phyloP scores from a whole-genome alignment of 2,888 invertebrate species.

The Meloe dianella region DNA sequence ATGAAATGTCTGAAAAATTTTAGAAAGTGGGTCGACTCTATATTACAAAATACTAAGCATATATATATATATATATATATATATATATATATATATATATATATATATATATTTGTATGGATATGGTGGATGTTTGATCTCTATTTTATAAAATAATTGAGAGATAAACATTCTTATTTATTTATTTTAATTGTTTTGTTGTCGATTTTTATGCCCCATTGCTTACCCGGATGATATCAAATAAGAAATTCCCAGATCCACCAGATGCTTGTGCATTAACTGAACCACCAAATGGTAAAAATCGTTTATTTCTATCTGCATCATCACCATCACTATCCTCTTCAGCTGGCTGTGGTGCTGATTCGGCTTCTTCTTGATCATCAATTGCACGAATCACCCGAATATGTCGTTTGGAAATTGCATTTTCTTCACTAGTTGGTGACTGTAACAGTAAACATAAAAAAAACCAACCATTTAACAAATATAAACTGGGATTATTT shows the following conservation, averaged over 20 bases:
- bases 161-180: not conserved
- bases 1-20: conserved; percentile 2
- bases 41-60: conserved; percentile 11
- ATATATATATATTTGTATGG: not conserved
- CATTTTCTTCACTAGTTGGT: conserved; percentile 43
- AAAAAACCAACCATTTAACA: conserved; percentile 9
- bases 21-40: conserved; percentile 2
- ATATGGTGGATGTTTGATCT: not conserved
- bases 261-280: conserved; percentile 62
- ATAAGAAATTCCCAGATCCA: conserved; percentile 87
- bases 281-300: conserved; percentile 70
- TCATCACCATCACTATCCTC: conserved; percentile 75
- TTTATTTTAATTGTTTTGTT: not conserved
- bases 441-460: conserved; percentile 49
- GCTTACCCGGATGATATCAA: conserved; percentile 88
- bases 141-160: not conserved
- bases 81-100: not conserved
- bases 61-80: not conserved
- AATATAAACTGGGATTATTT: not conserved
- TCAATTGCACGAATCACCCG: conserved; percentile 51
- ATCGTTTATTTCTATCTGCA: conserved; percentile 84
- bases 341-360: conserved; percentile 72
- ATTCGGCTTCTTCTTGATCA: conserved; percentile 58
- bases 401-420: conserved; percentile 50
- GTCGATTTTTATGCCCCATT: conserved; percentile 33